Evolutionary conservation across 2,797 vertebrate species (phyloP).

Genomic region (Rhinichthys osculus): DNA sequence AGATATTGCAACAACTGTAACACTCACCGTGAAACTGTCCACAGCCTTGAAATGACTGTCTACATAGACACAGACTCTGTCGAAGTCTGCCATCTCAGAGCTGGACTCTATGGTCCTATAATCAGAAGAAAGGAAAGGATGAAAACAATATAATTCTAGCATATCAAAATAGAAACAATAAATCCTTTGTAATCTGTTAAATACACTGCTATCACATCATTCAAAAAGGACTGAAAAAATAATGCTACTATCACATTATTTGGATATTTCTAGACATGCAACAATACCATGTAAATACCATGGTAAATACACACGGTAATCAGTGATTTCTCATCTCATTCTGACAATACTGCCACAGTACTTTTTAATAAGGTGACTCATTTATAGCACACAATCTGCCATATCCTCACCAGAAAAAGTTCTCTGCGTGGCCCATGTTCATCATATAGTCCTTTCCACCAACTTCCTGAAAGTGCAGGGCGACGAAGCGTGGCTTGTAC

Average conservation of each 20-base stretch:
- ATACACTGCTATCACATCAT: not conserved
- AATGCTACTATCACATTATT: not conserved
- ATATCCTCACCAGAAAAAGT: constrained; percentile 76
- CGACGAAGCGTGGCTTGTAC: constrained; percentile 79
- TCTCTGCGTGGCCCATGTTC: constrained; percentile 80
- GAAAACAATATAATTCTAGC: constrained; percentile 5
- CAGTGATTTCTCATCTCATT: not conserved
- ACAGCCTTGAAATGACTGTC: constrained; percentile 78
- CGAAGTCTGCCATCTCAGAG: constrained; percentile 80
- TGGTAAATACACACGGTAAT: not conserved
- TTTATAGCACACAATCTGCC: not conserved
- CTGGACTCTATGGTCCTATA: constrained; percentile 78
- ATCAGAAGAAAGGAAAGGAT: constrained; percentile 15
- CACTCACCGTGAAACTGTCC: constrained; percentile 82
- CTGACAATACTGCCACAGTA: not conserved
- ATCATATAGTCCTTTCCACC: constrained; percentile 83
- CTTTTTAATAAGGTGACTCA: not conserved
- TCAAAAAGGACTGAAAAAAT: not conserved
- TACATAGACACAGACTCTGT: constrained; percentile 79
- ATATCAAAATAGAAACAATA: not conserved
- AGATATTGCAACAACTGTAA: not conserved
- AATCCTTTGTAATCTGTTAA: not conserved
- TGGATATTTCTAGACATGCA: not conserved
- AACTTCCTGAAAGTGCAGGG: constrained; percentile 86
- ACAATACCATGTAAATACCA: not conserved